Evolutionary conservation across 1,140 invertebrate species (phyloP), one percentile per base, ranked within the genome.

Genomic region (Drosophila parvula): DNA sequence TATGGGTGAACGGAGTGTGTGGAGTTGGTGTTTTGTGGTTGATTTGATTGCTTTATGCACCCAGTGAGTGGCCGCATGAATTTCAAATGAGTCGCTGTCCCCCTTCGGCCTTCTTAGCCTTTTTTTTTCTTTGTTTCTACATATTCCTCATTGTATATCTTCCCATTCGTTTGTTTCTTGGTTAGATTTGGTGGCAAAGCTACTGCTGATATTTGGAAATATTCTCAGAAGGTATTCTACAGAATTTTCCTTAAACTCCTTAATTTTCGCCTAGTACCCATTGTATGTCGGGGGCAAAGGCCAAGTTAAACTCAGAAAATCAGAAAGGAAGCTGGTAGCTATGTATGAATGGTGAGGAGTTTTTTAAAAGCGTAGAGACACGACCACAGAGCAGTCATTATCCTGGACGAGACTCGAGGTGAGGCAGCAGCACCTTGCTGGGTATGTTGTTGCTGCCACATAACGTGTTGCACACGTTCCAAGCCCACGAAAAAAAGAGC

Each of bases 41-140:
- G 89, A 90, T 89, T 91, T 91, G 89, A 91, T 89, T 91, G 89
- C 84, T 91, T 89, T 91, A 91, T 85, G 89, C 89, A 89, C 81
- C 89, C 83, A 85, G 84, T 91, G 89, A 91, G 83, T 90, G 76
- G 89, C 89, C 89, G 71, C 75, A 89, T 90, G 89, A 90, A 91
- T 91, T 89, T 89, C 75, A 89, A 90, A 91, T 91, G 79, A 86
- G 88, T 61, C 67, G 78, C 64, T 60, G 48, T 55, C 34, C 40
- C 27, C 32, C 12, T 28, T 11, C 59, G n/a, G 43, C 43, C 51
- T 50, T 40, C 59, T 40, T 16, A 12, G 30, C 16, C 34, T 16
- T 47, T 16, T 38, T 40, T 22, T 28, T 34, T 10, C 16, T n/a
- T 22, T 22, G 22, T 22, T 22, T 22, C 22, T 22, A 22, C 22